Percentiles rank a stretch among this genome's conserved stretches.
These are phyloP conservation scores for Pipra filicauda DNA, from an alignment of 2,113 vertebrate genomes.

Conservation along the genomic window DNA sequence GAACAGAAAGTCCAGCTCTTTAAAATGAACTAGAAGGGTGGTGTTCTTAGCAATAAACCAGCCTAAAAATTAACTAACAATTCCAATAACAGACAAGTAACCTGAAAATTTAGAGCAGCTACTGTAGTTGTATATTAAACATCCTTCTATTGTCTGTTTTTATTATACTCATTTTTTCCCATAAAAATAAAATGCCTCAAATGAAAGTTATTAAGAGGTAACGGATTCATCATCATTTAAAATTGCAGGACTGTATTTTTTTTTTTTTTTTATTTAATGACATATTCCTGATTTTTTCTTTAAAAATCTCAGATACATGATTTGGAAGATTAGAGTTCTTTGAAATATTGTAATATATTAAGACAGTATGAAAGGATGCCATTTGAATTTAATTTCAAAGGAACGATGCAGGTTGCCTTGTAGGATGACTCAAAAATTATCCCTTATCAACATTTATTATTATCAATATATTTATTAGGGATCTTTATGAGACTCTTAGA, in stretches of 20 bases:
- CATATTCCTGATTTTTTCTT: background rate
- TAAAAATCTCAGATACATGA: background rate
- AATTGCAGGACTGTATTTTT: background rate
- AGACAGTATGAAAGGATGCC: background rate
- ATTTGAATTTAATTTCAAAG: background rate
- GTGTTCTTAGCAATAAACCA: background rate
- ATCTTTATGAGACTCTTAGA: background rate
- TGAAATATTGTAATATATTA: background rate
- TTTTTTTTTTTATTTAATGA: background rate
- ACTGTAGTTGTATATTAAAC: background rate
- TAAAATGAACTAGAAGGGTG: background rate
- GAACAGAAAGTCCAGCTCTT: background rate
- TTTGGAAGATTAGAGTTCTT: background rate
- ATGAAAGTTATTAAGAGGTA: background rate
- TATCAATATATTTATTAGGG: no score
- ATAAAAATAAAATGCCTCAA: background rate
- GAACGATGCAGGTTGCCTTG: background rate
- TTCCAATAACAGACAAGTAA: background rate
- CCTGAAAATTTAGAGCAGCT: background rate
- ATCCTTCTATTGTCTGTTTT: background rate
- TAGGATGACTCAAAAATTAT: background rate
- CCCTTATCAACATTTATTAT: background rate
- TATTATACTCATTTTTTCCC: background rate
- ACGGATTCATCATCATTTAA: background rate
- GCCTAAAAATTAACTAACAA: background rate